phyloP scores from a whole-genome alignment of 2,113 vertebrate genomes.

The Calyptommatus sinebrachiatus region DNA sequence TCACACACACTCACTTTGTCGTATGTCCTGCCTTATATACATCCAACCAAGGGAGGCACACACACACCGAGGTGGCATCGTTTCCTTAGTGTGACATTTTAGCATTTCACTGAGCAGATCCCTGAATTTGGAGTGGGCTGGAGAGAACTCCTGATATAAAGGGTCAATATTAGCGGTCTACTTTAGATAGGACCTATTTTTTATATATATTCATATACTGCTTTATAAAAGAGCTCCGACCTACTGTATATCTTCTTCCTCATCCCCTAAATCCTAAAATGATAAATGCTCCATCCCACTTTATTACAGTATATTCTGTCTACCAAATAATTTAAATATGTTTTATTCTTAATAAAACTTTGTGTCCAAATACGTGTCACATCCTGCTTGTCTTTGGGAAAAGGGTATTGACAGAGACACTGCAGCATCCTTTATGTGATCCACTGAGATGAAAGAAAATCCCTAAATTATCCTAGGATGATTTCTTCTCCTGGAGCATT shows the following conservation, averaged over 20 bases:
- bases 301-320: constrained; percentile 36
- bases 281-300: neutral
- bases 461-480: neutral
- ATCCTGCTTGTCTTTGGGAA: constrained; percentile 8
- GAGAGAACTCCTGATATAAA: neutral
- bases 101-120: neutral
- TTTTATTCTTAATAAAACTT: constrained; percentile 63
- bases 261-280: constrained; percentile 6
- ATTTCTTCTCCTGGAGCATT: neutral
- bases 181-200: neutral
- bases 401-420: too few relatives aligned
- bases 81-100: too few relatives aligned
- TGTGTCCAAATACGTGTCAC: constrained; percentile 54
- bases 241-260: constrained; percentile 1
- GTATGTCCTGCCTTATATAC: too few relatives aligned
- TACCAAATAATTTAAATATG: constrained; percentile 55
- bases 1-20: too few relatives aligned
- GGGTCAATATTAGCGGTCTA: neutral
- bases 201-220: neutral
- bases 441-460: neutral
- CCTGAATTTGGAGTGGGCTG: neutral
- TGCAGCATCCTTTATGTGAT: too few relatives aligned
- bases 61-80: too few relatives aligned
- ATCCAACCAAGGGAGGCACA: too few relatives aligned
- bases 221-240: constrained; percentile 3